These are phyloP conservation scores for Ommatoiulus sabulosus DNA, from an alignment of 2,888 invertebrate species.

Conservation along the genomic window DNA sequence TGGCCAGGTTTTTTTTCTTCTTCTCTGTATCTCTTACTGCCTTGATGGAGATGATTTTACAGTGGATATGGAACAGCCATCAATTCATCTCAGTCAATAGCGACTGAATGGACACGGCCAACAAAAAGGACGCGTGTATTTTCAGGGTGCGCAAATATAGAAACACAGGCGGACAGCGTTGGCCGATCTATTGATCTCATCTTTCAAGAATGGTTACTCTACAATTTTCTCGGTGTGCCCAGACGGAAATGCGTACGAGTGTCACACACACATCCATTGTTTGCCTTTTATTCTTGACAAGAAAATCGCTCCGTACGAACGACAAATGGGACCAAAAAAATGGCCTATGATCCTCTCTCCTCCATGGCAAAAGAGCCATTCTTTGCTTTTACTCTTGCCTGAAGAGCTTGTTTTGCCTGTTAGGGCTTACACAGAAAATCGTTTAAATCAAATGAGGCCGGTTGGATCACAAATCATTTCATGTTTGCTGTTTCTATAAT, in stretches of 20 bases:
- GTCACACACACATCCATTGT: constrained; percentile 53
- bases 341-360: constrained; percentile 16
- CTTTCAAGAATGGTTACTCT: constrained; percentile 51
- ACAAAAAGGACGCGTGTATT: neutral
- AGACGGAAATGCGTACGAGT: constrained; percentile 39
- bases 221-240: constrained; percentile 47
- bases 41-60: constrained; percentile 50
- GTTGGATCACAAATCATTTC: neutral
- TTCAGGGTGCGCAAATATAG: constrained; percentile 14
- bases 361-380: constrained; percentile 17
- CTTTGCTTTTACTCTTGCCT: constrained; percentile 22
- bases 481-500: constrained; percentile 10
- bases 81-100: constrained; percentile 51
- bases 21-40: neutral
- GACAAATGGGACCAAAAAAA: constrained; percentile 37
- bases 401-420: constrained; percentile 31
- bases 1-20: neutral
- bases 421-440: neutral
- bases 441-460: constrained; percentile 8
- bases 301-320: constrained; percentile 39
- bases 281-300: constrained; percentile 51
- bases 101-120: neutral
- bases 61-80: constrained; percentile 44
- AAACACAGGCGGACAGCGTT: constrained; percentile 38
- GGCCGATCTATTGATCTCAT: constrained; percentile 49